Conservation (phyloP, 2,888 invertebrate genomes). For the Archips crataeganus region DNA sequence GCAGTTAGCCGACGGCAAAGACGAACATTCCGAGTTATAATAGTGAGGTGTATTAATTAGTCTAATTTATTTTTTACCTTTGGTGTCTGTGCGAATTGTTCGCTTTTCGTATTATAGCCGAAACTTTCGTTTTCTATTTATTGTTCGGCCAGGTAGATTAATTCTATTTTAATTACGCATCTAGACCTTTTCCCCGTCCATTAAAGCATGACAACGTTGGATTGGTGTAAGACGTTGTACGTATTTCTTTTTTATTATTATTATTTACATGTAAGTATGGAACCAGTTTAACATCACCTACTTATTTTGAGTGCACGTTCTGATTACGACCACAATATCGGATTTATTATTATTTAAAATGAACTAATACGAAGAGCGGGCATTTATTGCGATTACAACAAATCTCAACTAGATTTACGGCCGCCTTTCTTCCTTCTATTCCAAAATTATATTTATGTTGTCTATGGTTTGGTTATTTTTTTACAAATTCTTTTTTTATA, state of each 20-base stretch:
- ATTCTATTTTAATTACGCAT: not conserved
- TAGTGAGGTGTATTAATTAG: conserved; percentile 71
- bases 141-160: not conserved
- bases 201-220: not conserved
- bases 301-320: not conserved
- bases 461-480: conserved; percentile 50
- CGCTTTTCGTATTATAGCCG: conserved; percentile 61
- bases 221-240: not conserved
- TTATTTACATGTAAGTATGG: not conserved
- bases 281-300: not conserved
- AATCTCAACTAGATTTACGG: conserved; percentile 66
- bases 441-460: conserved; percentile 56
- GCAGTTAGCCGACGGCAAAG: conserved; percentile 63
- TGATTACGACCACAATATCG: conserved; percentile 9
- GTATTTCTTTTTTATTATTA: not conserved
- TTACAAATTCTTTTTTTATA: conserved; percentile 51
- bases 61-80: conserved; percentile 77
- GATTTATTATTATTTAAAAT: conserved; percentile 13
- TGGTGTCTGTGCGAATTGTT: conserved; percentile 68
- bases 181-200: not conserved
- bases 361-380: conserved; percentile 63
- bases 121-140: conserved; percentile 12
- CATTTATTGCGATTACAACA: conserved; percentile 59
- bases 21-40: conserved; percentile 85
- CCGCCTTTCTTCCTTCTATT: conserved; percentile 59